Percentiles rank a stretch among this genome's conserved stretches.
Conservation (phyloP, 2,797 vertebrate genomes). For the Micromesistius poutassou region DNA sequence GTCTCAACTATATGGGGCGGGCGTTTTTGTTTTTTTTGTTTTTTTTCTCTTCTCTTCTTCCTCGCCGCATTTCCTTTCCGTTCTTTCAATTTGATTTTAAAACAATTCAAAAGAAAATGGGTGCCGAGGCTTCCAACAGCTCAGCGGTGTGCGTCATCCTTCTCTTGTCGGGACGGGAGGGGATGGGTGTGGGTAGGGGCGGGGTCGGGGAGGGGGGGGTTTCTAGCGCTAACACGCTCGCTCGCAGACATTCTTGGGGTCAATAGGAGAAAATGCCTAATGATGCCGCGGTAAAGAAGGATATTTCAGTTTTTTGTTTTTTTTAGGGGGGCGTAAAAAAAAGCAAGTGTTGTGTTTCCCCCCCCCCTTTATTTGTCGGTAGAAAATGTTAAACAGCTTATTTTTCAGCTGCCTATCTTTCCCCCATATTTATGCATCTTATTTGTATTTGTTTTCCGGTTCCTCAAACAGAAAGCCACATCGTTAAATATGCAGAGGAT, state of each 20-base stretch:
- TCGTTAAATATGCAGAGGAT: conserved; percentile 17
- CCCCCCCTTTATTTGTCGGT: too few relatives aligned
- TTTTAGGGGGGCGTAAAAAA: conserved; percentile 43
- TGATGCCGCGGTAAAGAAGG: conserved; percentile 46
- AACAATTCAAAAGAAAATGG: conserved; percentile 73
- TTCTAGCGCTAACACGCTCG: conserved; percentile 34
- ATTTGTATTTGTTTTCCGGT: conserved; percentile 27
- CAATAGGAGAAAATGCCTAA: conserved; percentile 51
- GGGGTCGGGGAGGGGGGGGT: conserved; percentile 11
- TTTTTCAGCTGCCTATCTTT: conserved; percentile 22
- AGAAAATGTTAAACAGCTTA: too few relatives aligned
- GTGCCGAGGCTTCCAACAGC: conserved; percentile 20
- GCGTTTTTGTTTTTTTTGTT: conserved; percentile 33
- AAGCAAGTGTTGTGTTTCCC: conserved; percentile 34
- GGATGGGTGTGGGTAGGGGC: too few relatives aligned
- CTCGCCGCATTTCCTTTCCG: conserved; percentile 29
- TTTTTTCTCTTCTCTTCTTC: conserved; percentile 1
- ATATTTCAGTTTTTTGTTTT: conserved; percentile 48
- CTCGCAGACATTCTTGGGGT: conserved; percentile 53
- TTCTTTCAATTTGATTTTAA: conserved; percentile 68
- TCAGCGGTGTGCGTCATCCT: conserved; percentile 38
- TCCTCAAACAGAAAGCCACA: conserved; percentile 18
- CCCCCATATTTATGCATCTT: conserved; percentile 13
- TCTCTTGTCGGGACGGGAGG: conserved; percentile 17
- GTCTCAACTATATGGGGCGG: conserved; percentile 39